These are phyloP conservation scores for Drosophila rellima DNA, from an alignment of 2,888 invertebrate species.

Conservation along the genomic window DNA sequence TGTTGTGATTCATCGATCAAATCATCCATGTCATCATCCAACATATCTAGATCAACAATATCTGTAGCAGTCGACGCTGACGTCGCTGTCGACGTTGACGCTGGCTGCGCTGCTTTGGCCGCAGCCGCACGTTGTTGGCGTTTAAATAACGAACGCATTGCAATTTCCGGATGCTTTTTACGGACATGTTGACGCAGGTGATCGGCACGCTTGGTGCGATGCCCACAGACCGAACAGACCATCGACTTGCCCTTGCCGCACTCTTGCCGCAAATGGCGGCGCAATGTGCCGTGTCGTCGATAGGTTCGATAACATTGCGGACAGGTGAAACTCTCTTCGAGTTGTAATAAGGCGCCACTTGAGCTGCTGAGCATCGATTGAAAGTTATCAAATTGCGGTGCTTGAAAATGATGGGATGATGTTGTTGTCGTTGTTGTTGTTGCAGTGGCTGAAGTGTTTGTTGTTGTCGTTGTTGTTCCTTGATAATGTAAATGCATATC, in stretches of 20 bases:
- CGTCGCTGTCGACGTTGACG: slow-evolving; percentile 16
- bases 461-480: slow-evolving; percentile 19
- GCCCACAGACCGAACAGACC: slow-evolving; percentile 87
- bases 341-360: slow-evolving; percentile 30
- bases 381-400: slow-evolving; percentile 71
- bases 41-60: slow-evolving; percentile 70
- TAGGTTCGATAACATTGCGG: slow-evolving; percentile 87
- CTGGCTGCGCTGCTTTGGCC: slow-evolving; percentile 55
- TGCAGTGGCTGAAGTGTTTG: slow-evolving; percentile 13
- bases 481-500: slow-evolving; percentile 53
- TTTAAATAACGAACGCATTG: slow-evolving; percentile 84
- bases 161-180: slow-evolving; percentile 86
- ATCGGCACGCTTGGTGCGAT: slow-evolving; percentile 87
- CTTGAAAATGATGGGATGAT: slow-evolving; percentile 58
- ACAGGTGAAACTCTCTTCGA: slow-evolving; percentile 84
- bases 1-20: slow-evolving; percentile 37
- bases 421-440: slow-evolving; percentile 20
- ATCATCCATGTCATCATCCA: slow-evolving; percentile 61
- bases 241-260: slow-evolving; percentile 87
- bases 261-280: slow-evolving; percentile 87
- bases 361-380: slow-evolving; percentile 53
- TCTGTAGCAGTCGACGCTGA: slow-evolving; percentile 47
- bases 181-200: slow-evolving; percentile 87
- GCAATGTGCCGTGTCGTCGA: slow-evolving; percentile 87
- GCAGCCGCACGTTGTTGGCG: slow-evolving; percentile 74